Evolutionary conservation across 2,113 vertebrate genomes (phyloP).

Genomic region (Rissa tridactyla): DNA sequence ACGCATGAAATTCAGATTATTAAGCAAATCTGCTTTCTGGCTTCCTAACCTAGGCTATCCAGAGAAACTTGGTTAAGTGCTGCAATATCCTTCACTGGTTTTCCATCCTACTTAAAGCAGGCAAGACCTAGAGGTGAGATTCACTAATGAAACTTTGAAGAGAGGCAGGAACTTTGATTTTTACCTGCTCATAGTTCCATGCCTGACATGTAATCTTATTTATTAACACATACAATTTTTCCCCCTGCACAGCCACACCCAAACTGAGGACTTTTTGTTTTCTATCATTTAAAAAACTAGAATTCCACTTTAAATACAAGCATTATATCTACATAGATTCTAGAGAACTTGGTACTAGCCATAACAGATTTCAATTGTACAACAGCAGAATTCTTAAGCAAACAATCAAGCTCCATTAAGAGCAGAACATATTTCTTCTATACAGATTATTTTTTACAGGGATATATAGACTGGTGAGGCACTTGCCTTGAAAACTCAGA

Average conservation of each 20-base stretch:
- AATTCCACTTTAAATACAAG: neutral
- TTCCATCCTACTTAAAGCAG: neutral
- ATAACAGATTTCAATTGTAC: too few species aligned
- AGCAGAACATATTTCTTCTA: neutral
- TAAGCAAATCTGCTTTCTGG: neutral
- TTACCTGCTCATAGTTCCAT: accelerated
- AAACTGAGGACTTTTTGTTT: neutral
- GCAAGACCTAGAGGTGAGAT: neutral
- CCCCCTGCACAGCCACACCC: too few species aligned
- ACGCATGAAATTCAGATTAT: neutral
- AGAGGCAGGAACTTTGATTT: neutral
- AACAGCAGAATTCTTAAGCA: neutral
- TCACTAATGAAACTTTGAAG: neutral
- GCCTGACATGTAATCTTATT: accelerated
- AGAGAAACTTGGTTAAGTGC: neutral
- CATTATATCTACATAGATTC: neutral
- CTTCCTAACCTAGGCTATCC: neutral
- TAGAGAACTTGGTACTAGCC: neutral
- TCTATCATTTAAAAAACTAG: accelerated
- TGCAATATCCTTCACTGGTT: neutral
- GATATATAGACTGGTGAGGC: neutral
- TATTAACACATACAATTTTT: accelerated
- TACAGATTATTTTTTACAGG: neutral
- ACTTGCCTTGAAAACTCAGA: neutral
- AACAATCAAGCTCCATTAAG: neutral